These are phyloP conservation scores for Linnaemya vulpina DNA, from an alignment of 2,888 invertebrate genomes.

Conservation along the genomic window DNA sequence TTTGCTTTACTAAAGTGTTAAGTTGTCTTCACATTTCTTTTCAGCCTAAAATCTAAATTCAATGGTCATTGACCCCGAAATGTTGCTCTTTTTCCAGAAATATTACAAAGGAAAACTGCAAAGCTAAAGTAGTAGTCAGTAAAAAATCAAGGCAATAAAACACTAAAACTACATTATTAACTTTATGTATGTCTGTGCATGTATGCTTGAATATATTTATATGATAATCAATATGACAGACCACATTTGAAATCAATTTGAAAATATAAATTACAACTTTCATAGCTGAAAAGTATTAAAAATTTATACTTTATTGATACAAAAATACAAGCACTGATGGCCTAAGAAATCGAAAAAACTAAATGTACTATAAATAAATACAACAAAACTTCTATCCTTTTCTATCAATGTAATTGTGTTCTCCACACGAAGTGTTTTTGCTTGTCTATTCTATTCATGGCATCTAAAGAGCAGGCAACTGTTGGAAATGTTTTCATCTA, in stretches of 20 bases:
- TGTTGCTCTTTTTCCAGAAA: too few relatives aligned
- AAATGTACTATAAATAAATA: not conserved
- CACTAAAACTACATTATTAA: too few relatives aligned
- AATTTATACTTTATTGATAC: conserved; percentile 67
- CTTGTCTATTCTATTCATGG: conserved; percentile 4
- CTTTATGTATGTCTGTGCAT: too few relatives aligned
- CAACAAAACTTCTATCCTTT: conserved; percentile 28
- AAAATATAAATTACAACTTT: conserved; percentile 61
- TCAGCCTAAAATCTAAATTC: too few relatives aligned
- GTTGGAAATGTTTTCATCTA: conserved; percentile 41
- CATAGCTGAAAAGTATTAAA: conserved; percentile 59
- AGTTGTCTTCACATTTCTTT: too few relatives aligned
- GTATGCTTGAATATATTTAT: not conserved
- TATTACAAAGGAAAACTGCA: too few relatives aligned
- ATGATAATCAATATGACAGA: conserved; percentile 55
- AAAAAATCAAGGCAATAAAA: too few relatives aligned
- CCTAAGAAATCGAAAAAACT: conserved; percentile 29
- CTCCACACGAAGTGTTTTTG: conserved; percentile 36
- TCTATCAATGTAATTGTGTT: not conserved
- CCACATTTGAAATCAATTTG: conserved; percentile 61
- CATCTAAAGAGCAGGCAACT: not conserved
- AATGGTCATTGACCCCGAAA: too few relatives aligned
- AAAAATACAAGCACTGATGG: conserved; percentile 30
- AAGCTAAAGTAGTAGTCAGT: too few relatives aligned
- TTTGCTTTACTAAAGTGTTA: too few relatives aligned